Evolutionary conservation across 2,113 vertebrate species (phyloP).

Genomic region (Pionites leucogaster): DNA sequence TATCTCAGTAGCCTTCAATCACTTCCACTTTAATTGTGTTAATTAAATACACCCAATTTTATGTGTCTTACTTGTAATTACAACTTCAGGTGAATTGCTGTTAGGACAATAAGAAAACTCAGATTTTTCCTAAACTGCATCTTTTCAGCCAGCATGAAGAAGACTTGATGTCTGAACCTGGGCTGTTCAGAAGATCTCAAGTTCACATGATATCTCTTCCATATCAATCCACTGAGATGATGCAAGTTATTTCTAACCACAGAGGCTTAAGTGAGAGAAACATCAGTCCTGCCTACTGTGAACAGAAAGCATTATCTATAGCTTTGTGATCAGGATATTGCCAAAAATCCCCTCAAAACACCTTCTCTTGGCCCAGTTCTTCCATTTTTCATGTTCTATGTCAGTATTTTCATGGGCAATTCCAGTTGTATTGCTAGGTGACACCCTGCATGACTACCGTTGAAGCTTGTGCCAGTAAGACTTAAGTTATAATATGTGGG

Average conservation of each 20-base stretch:
- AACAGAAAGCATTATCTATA: not conserved
- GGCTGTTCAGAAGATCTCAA: not conserved
- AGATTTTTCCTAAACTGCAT: not conserved
- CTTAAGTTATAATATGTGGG: not conserved
- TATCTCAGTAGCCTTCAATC: not conserved
- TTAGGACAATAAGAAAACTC: not conserved
- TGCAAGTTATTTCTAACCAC: not conserved
- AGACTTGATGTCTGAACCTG: not conserved
- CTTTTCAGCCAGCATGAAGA: not conserved
- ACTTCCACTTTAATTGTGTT: not conserved
- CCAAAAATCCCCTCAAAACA: fast-evolving
- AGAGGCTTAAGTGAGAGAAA: not conserved
- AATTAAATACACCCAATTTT: not conserved
- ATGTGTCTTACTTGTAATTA: not conserved
- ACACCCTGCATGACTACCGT: not conserved
- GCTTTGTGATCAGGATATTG: not conserved
- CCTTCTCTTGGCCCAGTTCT: not conserved
- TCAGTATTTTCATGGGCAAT: not conserved
- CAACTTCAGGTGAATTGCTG: not conserved
- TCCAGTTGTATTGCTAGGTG: not conserved
- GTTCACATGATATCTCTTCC: not conserved
- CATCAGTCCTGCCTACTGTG: not conserved
- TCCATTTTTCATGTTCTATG: not conserved
- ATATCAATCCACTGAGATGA: not conserved
- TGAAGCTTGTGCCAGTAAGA: not conserved